Evolutionary conservation across 2,797 vertebrate species (phyloP), one percentile per base, ranked within the genome.

Genomic region (Pangasius macronema): DNA sequence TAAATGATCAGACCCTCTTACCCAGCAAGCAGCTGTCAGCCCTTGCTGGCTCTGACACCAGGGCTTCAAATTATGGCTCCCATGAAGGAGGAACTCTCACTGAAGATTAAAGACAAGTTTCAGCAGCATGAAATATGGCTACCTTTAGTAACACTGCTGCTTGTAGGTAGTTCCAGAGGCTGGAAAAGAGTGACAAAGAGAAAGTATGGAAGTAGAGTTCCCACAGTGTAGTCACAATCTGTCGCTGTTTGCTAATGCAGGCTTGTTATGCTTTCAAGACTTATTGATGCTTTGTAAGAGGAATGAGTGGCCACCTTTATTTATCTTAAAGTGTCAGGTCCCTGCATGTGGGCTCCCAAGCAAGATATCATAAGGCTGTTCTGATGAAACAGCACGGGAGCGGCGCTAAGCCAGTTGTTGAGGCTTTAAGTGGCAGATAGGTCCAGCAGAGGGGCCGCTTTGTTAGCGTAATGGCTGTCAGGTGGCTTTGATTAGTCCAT

Each of bases 61-160:
- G 65, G 88, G 91, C 87, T 87, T 85, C 86, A 89, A 90, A 91
- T 91, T 88, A 92, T 91, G 49, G 84, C 88, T 88, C 89, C 87
- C 87, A 82, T 82, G 83, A 88, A 67, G 49, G 79, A 90, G 87
- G 86, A 83, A 91, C 89, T 90, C 83, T 90, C 85, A 81, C 83
- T 88, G 63, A 86, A 89, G 87, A 92, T 91, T 91, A 90, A 90
- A 89, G 89, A 89, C 77, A 72, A 76, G 83, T 85, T 91, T 90
- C 89, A 87, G 81, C 81, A 61, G 55, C 55, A 18, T 90, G 81
- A 92, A 91, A 89, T 89, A 89, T 85, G 84, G 77, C 87, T 5
- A 42, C 81, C 20, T 76, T 68, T 70, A 82, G 53, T 86, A 84
- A 87, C 88, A 73, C 75, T 83, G 73, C 82, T 39, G 27, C 85